A percentile compares a stretch with the other conserved stretches of the same genome.
Evolutionary conservation across 64 coral and sea anemone genomes (phyloP).

Genomic region (Cladopsammia gracilis): DNA sequence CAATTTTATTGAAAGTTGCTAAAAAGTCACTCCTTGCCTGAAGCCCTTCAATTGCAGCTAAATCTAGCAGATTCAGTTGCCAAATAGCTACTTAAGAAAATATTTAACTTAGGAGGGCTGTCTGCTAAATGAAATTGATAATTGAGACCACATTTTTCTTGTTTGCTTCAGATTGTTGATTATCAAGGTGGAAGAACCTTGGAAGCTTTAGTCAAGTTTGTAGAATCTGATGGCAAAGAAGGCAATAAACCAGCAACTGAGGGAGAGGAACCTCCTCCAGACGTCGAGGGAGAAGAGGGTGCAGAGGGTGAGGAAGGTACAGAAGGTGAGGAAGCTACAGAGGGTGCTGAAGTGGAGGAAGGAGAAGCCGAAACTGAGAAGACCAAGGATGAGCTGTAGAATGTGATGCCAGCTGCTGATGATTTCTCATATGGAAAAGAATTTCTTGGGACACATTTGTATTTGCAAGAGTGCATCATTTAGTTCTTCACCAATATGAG

Average conservation of each 20-base stretch:
- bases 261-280: conserved; percentile 78
- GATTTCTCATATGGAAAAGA: conserved; percentile 29
- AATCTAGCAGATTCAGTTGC: too few relatives aligned
- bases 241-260: conserved; percentile 59
- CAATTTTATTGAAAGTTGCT: too few relatives aligned
- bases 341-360: conserved; percentile 34
- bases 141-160: background rate
- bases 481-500: background rate
- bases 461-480: background rate
- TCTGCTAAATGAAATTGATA: background rate
- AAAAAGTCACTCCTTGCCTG: too few relatives aligned
- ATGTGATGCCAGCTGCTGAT: background rate
- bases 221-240: conserved; percentile 94
- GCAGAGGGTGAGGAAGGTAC: conserved; percentile 33
- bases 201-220: conserved; percentile 91
- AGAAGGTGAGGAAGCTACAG: conserved; percentile 36
- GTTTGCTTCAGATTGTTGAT: conserved; percentile 83
- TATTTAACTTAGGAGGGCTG: too few relatives aligned
- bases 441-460: background rate
- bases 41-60: too few relatives aligned
- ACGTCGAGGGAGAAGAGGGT: conserved; percentile 53
- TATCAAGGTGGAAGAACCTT: conserved; percentile 96
- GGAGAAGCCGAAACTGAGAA: conserved; percentile 17
- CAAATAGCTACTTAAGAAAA: too few relatives aligned
- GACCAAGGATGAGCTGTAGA: conserved; percentile 92